Conservation (phyloP, 2,888 invertebrate species). For the Exocentrus adspersus region DNA sequence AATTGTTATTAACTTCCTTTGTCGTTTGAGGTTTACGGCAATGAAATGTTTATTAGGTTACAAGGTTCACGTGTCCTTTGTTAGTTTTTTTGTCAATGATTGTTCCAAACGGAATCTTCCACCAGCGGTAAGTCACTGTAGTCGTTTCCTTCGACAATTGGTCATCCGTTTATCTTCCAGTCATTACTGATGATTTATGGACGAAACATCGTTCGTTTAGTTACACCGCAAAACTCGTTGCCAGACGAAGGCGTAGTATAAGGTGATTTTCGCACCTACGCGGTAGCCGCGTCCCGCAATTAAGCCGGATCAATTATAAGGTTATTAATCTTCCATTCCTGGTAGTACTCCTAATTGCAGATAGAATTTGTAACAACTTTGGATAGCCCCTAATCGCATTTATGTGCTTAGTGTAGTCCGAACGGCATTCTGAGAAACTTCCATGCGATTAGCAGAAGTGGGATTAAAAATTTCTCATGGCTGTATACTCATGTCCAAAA, state of each 20-base stretch:
- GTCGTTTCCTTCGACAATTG: not conserved
- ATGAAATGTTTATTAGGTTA: too few relatives aligned
- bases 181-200: constrained; percentile 9
- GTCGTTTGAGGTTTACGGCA: not conserved
- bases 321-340: constrained; percentile 26
- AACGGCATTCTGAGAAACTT: too few relatives aligned
- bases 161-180: not conserved
- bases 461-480: too few relatives aligned
- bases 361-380: constrained; percentile 20
- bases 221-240: not conserved
- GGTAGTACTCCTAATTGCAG: constrained; percentile 24
- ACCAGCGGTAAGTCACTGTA: too few relatives aligned
- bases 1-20: not conserved
- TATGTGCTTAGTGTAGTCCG: not conserved
- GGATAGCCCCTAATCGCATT: constrained; percentile 6
- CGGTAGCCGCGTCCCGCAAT: constrained; percentile 14
- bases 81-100: too few relatives aligned
- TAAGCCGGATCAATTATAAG: constrained; percentile 20
- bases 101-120: too few relatives aligned
- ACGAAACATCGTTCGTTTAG: constrained; percentile 3
- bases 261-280: constrained; percentile 14
- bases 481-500: too few relatives aligned
- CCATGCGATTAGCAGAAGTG: too few relatives aligned
- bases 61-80: too few relatives aligned
- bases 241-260: constrained; percentile 17